These are phyloP conservation scores for Crypturellus undulatus DNA, from an alignment of 2,113 vertebrate genomes.

Conservation along the genomic window DNA sequence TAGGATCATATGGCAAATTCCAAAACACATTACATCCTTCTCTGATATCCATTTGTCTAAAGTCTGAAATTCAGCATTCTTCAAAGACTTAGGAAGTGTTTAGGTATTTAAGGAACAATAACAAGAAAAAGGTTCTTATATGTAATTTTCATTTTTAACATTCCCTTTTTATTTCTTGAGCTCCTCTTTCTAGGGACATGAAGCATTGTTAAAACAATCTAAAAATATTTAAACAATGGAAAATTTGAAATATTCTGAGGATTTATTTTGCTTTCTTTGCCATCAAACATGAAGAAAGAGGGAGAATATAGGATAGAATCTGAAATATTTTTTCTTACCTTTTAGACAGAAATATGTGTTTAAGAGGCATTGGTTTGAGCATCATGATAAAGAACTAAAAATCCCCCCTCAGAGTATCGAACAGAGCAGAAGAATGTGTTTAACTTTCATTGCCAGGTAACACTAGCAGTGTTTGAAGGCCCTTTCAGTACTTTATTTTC, in stretches of 20 bases:
- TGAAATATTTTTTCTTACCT: neutral
- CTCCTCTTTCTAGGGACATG: rapidly evolving
- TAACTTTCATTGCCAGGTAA: neutral
- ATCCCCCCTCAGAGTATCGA: neutral
- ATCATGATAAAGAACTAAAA: neutral
- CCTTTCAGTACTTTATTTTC: neutral
- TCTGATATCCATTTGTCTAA: neutral
- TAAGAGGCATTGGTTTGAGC: neutral
- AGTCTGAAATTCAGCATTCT: neutral
- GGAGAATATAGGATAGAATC: neutral
- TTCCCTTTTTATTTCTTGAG: neutral
- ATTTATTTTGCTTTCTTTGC: neutral
- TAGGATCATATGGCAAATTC: neutral
- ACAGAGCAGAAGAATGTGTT: neutral
- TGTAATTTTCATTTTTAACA: neutral
- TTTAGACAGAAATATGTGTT: neutral
- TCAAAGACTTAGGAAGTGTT: neutral
- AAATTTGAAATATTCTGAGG: rapidly evolving
- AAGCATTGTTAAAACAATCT: neutral
- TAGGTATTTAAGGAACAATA: neutral
- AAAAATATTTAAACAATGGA: neutral
- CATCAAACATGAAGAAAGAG: neutral
- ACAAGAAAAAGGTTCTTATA: neutral
- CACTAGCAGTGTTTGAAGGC: neutral
- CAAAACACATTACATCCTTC: neutral